Evolutionary conservation across 1,140 invertebrate species (phyloP).

Genomic region (Arion vulgaris): DNA sequence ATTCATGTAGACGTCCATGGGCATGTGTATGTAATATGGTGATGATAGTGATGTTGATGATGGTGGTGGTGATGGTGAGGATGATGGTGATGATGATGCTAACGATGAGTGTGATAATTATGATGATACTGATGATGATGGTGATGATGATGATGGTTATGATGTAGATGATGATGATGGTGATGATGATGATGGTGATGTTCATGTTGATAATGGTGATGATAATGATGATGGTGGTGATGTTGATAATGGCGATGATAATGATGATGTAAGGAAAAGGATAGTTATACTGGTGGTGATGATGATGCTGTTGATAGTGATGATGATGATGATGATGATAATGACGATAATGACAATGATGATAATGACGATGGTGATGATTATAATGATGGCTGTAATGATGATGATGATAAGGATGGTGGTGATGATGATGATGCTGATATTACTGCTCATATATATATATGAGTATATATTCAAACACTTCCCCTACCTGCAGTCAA

Average conservation of each 20-base stretch:
- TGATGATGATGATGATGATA: constrained; percentile 21
- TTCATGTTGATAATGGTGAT: too few relatives aligned
- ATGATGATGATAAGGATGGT: constrained; percentile 21
- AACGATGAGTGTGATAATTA: not conserved
- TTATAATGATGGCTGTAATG: not conserved
- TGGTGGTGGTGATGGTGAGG: constrained; percentile 14
- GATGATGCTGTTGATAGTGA: not conserved
- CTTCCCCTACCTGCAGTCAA: constrained; percentile 31
- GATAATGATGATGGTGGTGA: too few relatives aligned
- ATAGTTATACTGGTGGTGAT: too few relatives aligned
- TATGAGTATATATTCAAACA: too few relatives aligned
- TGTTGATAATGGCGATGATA: too few relatives aligned
- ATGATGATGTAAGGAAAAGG: too few relatives aligned
- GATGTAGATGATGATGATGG: not conserved
- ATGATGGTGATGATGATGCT: constrained; percentile 24
- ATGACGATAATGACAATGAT: constrained; percentile 20
- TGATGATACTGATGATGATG: not conserved
- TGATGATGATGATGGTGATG: not conserved
- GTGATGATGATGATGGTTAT: not conserved
- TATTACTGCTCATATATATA: not conserved
- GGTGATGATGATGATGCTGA: constrained; percentile 26
- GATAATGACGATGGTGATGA: constrained; percentile 25
- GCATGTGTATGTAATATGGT: too few relatives aligned
- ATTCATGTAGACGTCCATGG: too few relatives aligned
- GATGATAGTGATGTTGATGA: not conserved